Base-by-base conservation (phyloP, 2,888 invertebrate species). In the Tenthredo scrophulariae region DNA sequence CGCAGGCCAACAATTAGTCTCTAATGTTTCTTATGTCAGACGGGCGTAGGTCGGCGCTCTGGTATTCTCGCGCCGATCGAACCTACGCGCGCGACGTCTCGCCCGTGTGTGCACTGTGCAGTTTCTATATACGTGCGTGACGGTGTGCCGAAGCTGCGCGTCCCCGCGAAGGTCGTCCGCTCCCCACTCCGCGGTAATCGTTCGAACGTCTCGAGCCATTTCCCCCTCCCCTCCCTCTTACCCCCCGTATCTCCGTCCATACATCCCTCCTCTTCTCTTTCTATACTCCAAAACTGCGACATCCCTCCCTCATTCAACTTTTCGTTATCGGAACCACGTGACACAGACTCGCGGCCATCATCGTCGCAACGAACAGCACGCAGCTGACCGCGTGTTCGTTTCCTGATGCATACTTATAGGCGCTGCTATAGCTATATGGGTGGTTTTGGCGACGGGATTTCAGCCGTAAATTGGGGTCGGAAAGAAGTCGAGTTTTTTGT, bases 161-260 rank as follows among this genome's bases (percentile, higher is more conserved):
- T 90, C 91, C 91, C 90, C 90, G 90, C 90, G 91, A 91, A 91
- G 91, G 91, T 91, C 91, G 91, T 90, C 89, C 89, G 89, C 90
- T 88, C 50, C 84, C 77, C 75, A 84, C 84, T 58, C 70, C 87
- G 65, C 80, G 86, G 43, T 84, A 86, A 85, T 86, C 85, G 85
- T 77, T 84, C 85, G 22, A 62, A 7, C 84, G 84, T 84, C 74
- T 84, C 65, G 75, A 37, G 37, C 29, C 72, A 58, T 84, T 58
- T 33, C 85, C 83, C 84, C 79, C 87, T 85, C 85, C 83, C 77
- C 87, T 79, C 85, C 85, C 22, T 75, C n/a, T n/a, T n/a, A n/a
- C n/a, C n/a, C n/a, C n/a, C n/a, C n/a, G 62, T 77, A 80, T 58
- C 84, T 74, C 84, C 86, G 85, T 85, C 67, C 84, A 74, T 74